Conservation (phyloP, 2,113 vertebrate species). For the Oryzias javanicus region DNA sequence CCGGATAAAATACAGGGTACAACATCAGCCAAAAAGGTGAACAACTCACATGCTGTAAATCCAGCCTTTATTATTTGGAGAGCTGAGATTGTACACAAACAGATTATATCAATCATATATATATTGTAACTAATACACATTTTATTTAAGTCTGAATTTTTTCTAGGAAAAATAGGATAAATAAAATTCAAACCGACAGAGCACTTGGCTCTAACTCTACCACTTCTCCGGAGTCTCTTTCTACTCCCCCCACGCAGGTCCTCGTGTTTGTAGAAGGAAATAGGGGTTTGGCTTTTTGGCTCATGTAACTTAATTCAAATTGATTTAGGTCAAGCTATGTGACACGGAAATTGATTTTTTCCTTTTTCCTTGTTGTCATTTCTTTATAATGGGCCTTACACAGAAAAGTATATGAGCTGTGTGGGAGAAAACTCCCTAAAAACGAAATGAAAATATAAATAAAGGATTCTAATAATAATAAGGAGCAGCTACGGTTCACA, state of each 20-base stretch:
- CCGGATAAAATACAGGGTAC: too few species aligned
- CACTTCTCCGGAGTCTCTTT: constrained; percentile 2
- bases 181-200: too few species aligned
- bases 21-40: too few species aligned
- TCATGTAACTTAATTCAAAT: constrained; percentile 62
- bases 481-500: constrained; percentile 4
- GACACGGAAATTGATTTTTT: constrained; percentile 62
- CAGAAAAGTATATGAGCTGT: constrained; percentile 4
- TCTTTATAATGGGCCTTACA: constrained; percentile 25
- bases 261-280: constrained; percentile 63
- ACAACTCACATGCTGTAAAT: too few species aligned
- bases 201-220: constrained; percentile 14
- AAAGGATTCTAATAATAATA: constrained; percentile 19
- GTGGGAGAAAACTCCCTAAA: constrained; percentile 27
- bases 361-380: constrained; percentile 53
- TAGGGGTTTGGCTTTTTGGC: constrained; percentile 36
- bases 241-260: constrained; percentile 36
- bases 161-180: too few species aligned
- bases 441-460: background rate
- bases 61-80: too few species aligned
- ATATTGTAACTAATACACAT: too few species aligned
- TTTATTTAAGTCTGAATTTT: too few species aligned
- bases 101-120: too few species aligned
- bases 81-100: too few species aligned
- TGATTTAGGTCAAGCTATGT: constrained; percentile 46